Evolutionary conservation across 1,140 invertebrate genomes (phyloP), one percentile per base, ranked within the genome.

Genomic region (Callitettix versicolor): DNA sequence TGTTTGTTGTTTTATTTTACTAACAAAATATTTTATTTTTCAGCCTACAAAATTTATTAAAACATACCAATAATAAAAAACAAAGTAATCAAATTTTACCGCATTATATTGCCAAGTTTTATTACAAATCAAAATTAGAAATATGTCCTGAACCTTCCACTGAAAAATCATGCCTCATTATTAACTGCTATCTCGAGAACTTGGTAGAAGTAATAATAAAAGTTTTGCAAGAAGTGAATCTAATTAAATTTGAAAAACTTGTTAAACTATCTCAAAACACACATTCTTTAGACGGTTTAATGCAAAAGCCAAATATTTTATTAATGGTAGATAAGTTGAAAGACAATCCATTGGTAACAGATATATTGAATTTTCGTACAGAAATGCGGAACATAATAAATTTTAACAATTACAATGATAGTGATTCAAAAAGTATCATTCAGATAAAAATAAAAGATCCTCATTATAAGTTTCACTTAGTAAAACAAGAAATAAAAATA

Each of bases 151-250:
- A 17, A 7, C 17, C 36, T 12, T 5, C 18, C 7, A 21, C 30
- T 3, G 18, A 51, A 20, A 34, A 51, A 11, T 26, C 36, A 20
- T 7, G 34, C 2, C 21, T 51, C 18, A 18, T 51, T 3, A 21
- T 51, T 9, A 51, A 51, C 33, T 36, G 20, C 15, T 36, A 38
- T 17, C 17, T 51, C 14, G 48, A 51, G 36, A 51, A 20, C 7
- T 38, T 51, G 14, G 7, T 51, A 2, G 21, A 15, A 3, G 34
- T 34, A 34, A 36, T 51, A 12, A 4, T 26, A 9, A 30, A 34
- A 36, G 48, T 51, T 51, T 34, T 51, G 7, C 30, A 21, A 38
- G 36, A 36, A 17, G 48, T 51, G 7, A 51, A 34, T 51, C 48
- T 30, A 14, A 14, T 2, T 3, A 51, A 51, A 21, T 17, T 51